phyloP scores from a whole-genome alignment of 1,140 invertebrate genomes.

The Camponotus floridanus region DNA sequence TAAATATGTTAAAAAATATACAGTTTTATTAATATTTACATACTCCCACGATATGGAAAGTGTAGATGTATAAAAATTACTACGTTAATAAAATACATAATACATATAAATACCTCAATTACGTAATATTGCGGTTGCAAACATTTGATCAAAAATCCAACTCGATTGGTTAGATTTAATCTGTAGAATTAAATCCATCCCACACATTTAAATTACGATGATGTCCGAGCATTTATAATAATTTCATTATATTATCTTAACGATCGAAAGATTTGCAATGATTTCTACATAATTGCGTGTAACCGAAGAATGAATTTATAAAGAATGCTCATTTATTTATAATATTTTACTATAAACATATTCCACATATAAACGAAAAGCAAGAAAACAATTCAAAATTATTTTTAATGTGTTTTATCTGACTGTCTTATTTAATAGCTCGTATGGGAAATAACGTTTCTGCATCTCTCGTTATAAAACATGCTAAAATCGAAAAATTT shows the following conservation, averaged over 20 bases:
- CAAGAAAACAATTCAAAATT: not conserved
- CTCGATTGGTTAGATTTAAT: not conserved
- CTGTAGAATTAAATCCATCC: not conserved
- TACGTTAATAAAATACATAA: not conserved
- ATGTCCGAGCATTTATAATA: not conserved
- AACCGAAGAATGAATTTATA: not conserved
- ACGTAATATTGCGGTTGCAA: not conserved
- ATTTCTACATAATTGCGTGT: not conserved
- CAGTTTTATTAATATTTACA: slow-evolving; percentile 5
- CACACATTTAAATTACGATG: not conserved
- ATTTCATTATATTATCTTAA: not conserved
- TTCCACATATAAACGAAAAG: not conserved
- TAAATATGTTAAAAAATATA: slow-evolving; percentile 19
- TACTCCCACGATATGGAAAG: not conserved
- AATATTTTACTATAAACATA: not conserved
- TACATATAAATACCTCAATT: not conserved
- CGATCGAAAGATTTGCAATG: not conserved
- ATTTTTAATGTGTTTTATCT: not conserved
- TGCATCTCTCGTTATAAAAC: not conserved
- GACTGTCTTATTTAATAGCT: not conserved
- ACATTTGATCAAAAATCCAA: slow-evolving; percentile 1
- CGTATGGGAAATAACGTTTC: not conserved
- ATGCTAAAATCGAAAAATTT: slow-evolving; percentile 11
- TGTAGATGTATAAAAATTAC: not conserved
- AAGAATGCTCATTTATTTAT: not conserved